Conservation (phyloP, 2,888 invertebrate species). For the Aromia moschata region DNA sequence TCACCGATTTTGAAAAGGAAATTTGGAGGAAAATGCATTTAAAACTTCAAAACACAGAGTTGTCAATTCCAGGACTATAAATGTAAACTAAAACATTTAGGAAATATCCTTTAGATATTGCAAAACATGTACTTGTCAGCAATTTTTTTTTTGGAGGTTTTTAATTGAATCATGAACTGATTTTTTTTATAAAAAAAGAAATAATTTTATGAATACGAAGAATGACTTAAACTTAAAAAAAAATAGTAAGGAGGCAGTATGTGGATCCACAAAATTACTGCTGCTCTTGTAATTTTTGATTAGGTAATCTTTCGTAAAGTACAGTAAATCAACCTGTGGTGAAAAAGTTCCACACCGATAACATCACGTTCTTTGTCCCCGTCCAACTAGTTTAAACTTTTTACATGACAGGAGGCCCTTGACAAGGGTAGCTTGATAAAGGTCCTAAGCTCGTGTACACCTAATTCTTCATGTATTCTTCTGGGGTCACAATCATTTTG, state of each 20-base stretch:
- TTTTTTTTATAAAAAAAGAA: background rate
- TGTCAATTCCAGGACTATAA: too few species aligned
- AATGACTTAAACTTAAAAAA: background rate
- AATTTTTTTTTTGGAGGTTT: too few species aligned
- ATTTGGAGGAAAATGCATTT: too few species aligned
- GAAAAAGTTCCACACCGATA: background rate
- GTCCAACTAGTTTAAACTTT: conserved; percentile 22
- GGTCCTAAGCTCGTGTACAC: background rate
- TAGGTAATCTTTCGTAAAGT: too few species aligned
- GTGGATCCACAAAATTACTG: too few species aligned
- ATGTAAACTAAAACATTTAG: too few species aligned
- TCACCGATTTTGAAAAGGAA: too few species aligned
- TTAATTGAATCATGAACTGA: background rate
- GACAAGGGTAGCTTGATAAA: conserved; percentile 6
- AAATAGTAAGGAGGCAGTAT: background rate
- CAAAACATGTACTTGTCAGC: too few species aligned
- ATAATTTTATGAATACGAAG: background rate
- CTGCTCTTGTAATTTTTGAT: too few species aligned
- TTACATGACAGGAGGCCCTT: conserved; percentile 9
- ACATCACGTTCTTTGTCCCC: conserved; percentile 11
- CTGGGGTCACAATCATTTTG: background rate
- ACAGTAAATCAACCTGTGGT: too few species aligned
- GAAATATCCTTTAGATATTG: too few species aligned
- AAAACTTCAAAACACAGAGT: too few species aligned
- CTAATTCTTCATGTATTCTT: background rate